Conservation (phyloP, 2,888 invertebrate species). For the Dioctria rufipes region DNA sequence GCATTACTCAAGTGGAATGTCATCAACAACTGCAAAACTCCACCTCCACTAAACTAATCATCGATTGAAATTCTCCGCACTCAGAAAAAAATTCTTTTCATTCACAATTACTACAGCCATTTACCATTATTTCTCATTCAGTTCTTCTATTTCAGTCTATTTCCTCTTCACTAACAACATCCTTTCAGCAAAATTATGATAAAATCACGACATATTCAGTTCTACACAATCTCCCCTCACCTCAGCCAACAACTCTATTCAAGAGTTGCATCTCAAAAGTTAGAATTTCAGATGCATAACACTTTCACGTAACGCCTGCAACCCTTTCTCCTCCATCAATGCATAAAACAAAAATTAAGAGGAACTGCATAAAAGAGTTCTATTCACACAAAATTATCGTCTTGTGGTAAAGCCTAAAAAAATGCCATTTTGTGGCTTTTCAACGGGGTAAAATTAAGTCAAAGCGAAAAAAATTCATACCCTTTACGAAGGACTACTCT, state of each 20-base stretch:
- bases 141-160: not conserved
- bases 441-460: not conserved
- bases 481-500: not conserved
- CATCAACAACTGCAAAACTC: no score
- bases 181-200: no score
- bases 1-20: no score
- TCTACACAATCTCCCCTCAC: not conserved
- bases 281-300: constrained; percentile 1
- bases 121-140: constrained; percentile 16
- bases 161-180: not conserved
- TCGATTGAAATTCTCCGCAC: not conserved
- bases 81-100: constrained; percentile 22
- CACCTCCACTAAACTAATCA: no score
- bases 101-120: constrained; percentile 31
- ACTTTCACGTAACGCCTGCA: not conserved
- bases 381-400: constrained; percentile 43
- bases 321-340: not conserved
- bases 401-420: constrained; percentile 36
- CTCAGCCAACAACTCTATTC: not conserved
- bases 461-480: not conserved
- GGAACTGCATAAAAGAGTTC: constrained; percentile 23
- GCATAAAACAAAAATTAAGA: not conserved
- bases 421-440: constrained; percentile 23
- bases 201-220: no score
- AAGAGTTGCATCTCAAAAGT: constrained; percentile 22